Base-by-base conservation (phyloP, 2,888 invertebrate species). In the Strigamia crassipes region DNA sequence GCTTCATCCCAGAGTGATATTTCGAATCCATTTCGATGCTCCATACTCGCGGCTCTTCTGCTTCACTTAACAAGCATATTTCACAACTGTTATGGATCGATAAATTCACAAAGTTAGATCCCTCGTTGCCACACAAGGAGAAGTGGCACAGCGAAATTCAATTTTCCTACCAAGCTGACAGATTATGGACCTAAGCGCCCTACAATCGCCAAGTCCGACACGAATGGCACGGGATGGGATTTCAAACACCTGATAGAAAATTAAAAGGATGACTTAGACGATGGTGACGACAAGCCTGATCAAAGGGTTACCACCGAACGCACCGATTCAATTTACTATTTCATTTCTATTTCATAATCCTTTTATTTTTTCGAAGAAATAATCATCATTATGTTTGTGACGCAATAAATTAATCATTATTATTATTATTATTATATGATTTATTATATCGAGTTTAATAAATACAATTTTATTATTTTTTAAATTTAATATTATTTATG, bases 1-100 rank as follows among this genome's bases (percentile, higher is more conserved):
- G 51, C 66, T 38, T 81, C 81, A 42, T 42, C 66, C 34, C 31
- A 61, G 61, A 61, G 81, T 81, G 81, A 81, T 81, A 81, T 81
- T 66, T 66, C 81, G 81, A 81, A 81, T 81, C 81, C 81, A 81
- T 81, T 81, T 81, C 81, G 81, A 81, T 81, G 81, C 81, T 61
- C 61, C 46, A 31, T 34, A 34, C 34, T 46, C 66, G 61, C 41
- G 73, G 34, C 38, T 81, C 81, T 81, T 81, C 81, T 81, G 81
- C 81, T 81, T 81, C 81, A 81, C 81, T 81, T 81, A 81, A 81
- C 81, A 81, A 81, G 81, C 81, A 81, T 81, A 81, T 81, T 81
- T 81, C 81, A 66, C 81, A 81, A 81, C 81, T 81, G 81, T 81
- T 81, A 81, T 61, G 66, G 81, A 81, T 81, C 81, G 81, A 81